These are phyloP conservation scores for Syngnathus rostellatus DNA, from an alignment of 2,797 vertebrate species.

Conservation along the genomic window DNA sequence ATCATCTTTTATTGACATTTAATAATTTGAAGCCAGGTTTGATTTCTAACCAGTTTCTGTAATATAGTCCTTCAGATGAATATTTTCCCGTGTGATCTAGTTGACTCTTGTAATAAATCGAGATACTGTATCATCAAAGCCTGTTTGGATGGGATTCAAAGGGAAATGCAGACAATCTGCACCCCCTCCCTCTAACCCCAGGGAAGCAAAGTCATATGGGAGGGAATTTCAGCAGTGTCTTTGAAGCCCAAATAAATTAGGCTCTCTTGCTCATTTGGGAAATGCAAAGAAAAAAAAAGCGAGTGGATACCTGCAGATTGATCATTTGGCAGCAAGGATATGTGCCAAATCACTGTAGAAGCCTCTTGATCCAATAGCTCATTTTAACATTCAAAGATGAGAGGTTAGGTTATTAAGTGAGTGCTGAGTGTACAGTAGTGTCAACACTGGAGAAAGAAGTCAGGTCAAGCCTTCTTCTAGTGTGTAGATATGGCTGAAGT, in stretches of 20 bases:
- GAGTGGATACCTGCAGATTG: slow-evolving; percentile 60
- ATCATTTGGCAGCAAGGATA: slow-evolving; percentile 61
- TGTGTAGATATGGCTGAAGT: background rate
- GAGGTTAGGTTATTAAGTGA: slow-evolving; percentile 1
- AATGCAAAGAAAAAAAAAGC: slow-evolving; percentile 47
- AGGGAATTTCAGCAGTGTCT: slow-evolving; percentile 59
- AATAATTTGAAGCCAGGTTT: slow-evolving; percentile 25
- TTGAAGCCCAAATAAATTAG: slow-evolving; percentile 69
- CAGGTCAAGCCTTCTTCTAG: background rate
- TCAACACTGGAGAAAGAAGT: background rate
- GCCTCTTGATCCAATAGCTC: slow-evolving; percentile 20
- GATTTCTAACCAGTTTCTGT: slow-evolving; percentile 33
- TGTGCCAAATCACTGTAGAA: slow-evolving; percentile 45
- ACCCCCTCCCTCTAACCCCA: slow-evolving; percentile 19
- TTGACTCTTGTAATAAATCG: slow-evolving; percentile 58
- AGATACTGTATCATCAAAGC: slow-evolving; percentile 58
- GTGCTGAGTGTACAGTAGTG: background rate
- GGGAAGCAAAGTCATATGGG: slow-evolving; percentile 55
- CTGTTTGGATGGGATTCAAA: slow-evolving; percentile 64
- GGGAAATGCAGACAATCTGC: slow-evolving; percentile 46
- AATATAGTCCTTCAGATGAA: slow-evolving; percentile 35
- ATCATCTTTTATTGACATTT: no score
- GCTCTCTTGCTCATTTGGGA: slow-evolving; percentile 57
- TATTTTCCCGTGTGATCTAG: slow-evolving; percentile 47
- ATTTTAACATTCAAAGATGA: background rate